Evolutionary conservation across 2,797 vertebrate species (phyloP), one percentile per base, ranked within the genome.

Genomic region (Gadopsis marmoratus): DNA sequence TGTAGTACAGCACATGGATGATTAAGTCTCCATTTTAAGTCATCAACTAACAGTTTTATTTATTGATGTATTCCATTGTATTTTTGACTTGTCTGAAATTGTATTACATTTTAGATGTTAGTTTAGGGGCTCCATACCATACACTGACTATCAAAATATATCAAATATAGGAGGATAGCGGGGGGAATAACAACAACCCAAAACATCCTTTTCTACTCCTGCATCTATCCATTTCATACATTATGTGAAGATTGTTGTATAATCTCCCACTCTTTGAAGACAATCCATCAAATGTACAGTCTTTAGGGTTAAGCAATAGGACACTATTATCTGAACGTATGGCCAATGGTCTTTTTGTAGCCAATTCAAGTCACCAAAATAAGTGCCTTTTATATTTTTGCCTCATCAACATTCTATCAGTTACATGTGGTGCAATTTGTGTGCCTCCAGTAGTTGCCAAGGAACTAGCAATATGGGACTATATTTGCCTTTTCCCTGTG

Each of bases 401-500:
- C 53, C 7, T 26, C 16, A 35, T 12, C 19, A 48, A 8, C 50
- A 70, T 51, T 53, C 23, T 60, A 60, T 14, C 39, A 39, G n/a
- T 19, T 8, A 65, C 26, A 21, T 48, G 23, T 67, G 33, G 12
- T 41, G 51, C 39, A 62, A 17, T 59, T 4, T 61, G 33, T 48
- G 26, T 31, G 23, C 16, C 39, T 19, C 31, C 8, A 26, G 66
- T 47, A 6, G 11, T 48, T 43, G 21, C 58, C 33, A 71, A 21
- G 53, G 21, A 35, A 41, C 35, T 26, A 43, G 39, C 41, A 58
- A 31, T 16, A 14, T 5, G 4, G 2, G 8, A 6, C 35, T 77
- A 74, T 7, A n/a, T 66, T 81, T 4, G 1, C n/a, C 56, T 63
- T 69, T 54, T 21, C 37, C 33, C 62, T 53, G n/a, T 12, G 56